phyloP scores from a whole-genome alignment of 2,113 vertebrate genomes.

The Lagopus leucura region DNA sequence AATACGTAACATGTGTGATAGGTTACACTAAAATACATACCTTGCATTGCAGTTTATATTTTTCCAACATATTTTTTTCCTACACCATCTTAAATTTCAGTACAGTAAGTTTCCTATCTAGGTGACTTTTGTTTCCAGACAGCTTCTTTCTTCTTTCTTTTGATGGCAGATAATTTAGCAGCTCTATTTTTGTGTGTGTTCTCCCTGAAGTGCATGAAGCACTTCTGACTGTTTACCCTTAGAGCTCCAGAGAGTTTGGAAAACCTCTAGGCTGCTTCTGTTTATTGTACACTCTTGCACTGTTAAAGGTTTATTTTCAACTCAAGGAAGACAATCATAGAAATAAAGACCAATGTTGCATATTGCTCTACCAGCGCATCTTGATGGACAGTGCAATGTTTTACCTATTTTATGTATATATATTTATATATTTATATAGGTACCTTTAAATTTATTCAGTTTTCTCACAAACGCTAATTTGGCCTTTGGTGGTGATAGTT shows the following conservation, averaged over 20 bases:
- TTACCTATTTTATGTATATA: conserved; percentile 20
- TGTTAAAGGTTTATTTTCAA: conserved; percentile 52
- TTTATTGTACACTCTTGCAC: conserved; percentile 50
- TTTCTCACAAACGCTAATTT: conserved; percentile 49
- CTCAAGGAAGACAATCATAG: not conserved
- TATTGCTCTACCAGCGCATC: not conserved
- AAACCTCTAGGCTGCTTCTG: conserved; percentile 46
- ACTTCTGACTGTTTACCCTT: conserved; percentile 62
- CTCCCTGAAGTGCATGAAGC: conserved; percentile 36
- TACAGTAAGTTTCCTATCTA: not conserved
- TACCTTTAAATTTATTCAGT: conserved; percentile 37
- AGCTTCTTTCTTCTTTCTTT: conserved; percentile 37
- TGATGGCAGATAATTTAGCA: conserved; percentile 36
- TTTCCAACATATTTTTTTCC: not conserved
- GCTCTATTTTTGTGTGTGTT: conserved; percentile 40
- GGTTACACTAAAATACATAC: not conserved
- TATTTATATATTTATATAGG: conserved; percentile 48
- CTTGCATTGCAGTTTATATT: not conserved
- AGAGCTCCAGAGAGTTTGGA: conserved; percentile 36
- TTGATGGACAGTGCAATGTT: not conserved
- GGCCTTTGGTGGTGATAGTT: conserved; percentile 21
- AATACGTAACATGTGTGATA: not conserved
- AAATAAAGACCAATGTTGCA: conserved; percentile 31
- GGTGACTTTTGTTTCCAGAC: not conserved
- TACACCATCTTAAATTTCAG: not conserved